phyloP scores from a whole-genome alignment of 2,888 invertebrate species.

The Pedicia rivosa region DNA sequence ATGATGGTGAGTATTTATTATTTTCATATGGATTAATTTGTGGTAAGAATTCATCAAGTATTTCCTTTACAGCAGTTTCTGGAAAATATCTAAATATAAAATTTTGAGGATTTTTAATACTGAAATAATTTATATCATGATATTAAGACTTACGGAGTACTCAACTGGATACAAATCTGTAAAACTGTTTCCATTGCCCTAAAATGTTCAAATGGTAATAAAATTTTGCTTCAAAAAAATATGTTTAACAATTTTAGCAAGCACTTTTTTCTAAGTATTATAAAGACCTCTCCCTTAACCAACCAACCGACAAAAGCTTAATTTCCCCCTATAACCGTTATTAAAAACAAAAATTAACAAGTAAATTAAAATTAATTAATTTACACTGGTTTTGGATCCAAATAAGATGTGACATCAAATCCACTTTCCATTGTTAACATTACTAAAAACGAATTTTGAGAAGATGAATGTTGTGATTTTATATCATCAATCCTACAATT shows the following conservation, averaged over 20 bases:
- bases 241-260: too few species aligned
- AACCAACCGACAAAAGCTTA: too few species aligned
- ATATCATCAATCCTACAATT: too few species aligned
- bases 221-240: too few species aligned
- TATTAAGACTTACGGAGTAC: constrained; percentile 12
- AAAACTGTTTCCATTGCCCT: constrained; percentile 13
- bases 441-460: too few species aligned
- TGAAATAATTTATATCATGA: neutral
- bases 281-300: too few species aligned
- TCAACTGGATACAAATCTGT: constrained; percentile 11
- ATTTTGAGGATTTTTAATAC: neutral
- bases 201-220: neutral
- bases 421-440: too few species aligned
- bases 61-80: constrained; percentile 62
- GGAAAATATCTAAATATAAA: constrained; percentile 46
- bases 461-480: too few species aligned
- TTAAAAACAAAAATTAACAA: neutral
- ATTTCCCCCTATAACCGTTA: too few species aligned
- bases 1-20: constrained; percentile 32
- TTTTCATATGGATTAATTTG: constrained; percentile 56
- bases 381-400: neutral
- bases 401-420: constrained; percentile 3
- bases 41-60: constrained; percentile 69
- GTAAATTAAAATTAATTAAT: neutral
- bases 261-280: neutral